These are phyloP conservation scores for Aphaenogaster ashmeadi DNA, from an alignment of 1,140 invertebrate genomes.

Conservation along the genomic window DNA sequence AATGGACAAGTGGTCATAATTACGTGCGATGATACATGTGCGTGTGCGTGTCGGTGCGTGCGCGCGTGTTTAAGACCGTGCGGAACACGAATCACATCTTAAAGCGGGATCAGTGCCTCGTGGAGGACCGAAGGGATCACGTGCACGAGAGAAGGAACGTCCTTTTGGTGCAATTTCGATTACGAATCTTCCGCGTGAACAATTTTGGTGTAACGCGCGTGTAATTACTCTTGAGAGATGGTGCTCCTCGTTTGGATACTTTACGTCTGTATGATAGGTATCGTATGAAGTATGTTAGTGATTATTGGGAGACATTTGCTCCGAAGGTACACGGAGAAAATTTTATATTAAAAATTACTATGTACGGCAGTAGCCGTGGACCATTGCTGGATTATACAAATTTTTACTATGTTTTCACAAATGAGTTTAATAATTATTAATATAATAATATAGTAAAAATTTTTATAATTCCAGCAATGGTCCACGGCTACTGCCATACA, in stretches of 20 bases:
- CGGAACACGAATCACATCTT: conserved; percentile 76
- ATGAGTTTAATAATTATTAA: too few relatives aligned
- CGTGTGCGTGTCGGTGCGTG: conserved; percentile 64
- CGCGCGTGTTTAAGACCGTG: conserved; percentile 59
- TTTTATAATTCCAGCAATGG: too few relatives aligned
- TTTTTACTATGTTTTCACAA: too few relatives aligned
- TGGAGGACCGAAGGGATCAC: conserved; percentile 80
- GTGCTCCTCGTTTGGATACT: conserved; percentile 52
- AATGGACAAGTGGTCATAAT: conserved; percentile 81
- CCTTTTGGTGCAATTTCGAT: not conserved
- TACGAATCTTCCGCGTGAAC: not conserved
- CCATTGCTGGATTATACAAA: too few relatives aligned
- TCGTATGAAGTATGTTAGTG: not conserved
- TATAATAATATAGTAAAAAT: too few relatives aligned
- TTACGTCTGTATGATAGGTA: conserved; percentile 68
- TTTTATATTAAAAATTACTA: too few relatives aligned
- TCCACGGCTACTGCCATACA: too few relatives aligned
- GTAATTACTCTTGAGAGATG: conserved; percentile 63
- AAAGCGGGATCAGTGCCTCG: conserved; percentile 81
- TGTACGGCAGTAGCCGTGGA: too few relatives aligned
- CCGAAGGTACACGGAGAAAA: not conserved
- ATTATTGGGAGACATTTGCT: not conserved
- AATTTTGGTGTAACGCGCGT: conserved; percentile 5
- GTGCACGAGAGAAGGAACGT: conserved; percentile 25
- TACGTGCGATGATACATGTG: conserved; percentile 76